A percentile compares a stretch with the other conserved stretches of the same genome.
phyloP scores from a whole-genome alignment of 2,888 invertebrate species.

The Salpingus planirostris region DNA sequence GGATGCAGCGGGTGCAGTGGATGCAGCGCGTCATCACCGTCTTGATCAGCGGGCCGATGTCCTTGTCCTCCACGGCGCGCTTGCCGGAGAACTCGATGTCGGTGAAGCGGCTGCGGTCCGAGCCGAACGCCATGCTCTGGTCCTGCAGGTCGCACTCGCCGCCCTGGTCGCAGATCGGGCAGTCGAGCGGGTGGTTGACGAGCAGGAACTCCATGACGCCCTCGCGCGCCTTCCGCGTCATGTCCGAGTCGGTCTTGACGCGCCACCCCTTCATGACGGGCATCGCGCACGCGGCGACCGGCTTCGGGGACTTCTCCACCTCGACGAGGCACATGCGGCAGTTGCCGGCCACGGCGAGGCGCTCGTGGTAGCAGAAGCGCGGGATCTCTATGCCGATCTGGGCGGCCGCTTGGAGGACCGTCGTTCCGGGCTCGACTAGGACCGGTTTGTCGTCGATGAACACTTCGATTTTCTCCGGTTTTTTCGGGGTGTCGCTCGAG shows the following conservation, averaged over 20 bases:
- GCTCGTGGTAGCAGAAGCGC: constrained; percentile 97
- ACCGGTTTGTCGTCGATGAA: constrained; percentile 97
- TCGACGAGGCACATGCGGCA: constrained; percentile 99
- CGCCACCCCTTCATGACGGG: constrained; percentile 99
- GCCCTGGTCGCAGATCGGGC: constrained; percentile 99
- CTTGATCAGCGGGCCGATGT: constrained; percentile 95
- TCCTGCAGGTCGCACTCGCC: constrained; percentile 93
- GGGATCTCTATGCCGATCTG: constrained; percentile 96
- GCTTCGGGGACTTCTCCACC: constrained; percentile 96
- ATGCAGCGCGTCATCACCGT: constrained; percentile 99
- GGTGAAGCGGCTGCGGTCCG: constrained; percentile 82
- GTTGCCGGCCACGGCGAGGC: constrained; percentile 96
- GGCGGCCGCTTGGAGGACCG: constrained; percentile 93
- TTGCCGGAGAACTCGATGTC: constrained; percentile 90
- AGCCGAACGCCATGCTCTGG: constrained; percentile 99
- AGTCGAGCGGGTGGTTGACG: constrained; percentile 97
- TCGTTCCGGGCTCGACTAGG: constrained; percentile 89
- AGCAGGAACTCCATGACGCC: constrained; percentile 99
- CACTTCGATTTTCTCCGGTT: constrained; percentile 75
- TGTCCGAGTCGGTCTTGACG: constrained; percentile 93
- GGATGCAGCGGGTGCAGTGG: constrained; percentile 95
- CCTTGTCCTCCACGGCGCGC: constrained; percentile 97
- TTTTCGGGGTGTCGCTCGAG: constrained; percentile 28
- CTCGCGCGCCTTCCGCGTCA: constrained; percentile 61
- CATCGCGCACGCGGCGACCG: constrained; percentile 99